Evolutionary conservation across 2,888 invertebrate genomes (phyloP).

Genomic region (Uloborus plumipes): DNA sequence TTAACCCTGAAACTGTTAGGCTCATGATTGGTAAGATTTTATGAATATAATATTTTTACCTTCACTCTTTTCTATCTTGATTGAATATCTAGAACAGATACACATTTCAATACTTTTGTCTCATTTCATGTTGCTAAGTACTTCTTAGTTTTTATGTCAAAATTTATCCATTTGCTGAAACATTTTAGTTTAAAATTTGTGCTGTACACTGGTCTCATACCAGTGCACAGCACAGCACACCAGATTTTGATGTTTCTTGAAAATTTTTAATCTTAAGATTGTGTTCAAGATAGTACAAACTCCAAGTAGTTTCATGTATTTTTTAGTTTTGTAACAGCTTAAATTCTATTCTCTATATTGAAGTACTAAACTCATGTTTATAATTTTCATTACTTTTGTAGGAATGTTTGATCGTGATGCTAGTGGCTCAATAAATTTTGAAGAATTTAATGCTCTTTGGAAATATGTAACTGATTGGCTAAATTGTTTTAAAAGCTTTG

Average conservation of each 20-base stretch:
- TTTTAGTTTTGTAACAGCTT: no score
- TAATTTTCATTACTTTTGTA: constrained; percentile 65
- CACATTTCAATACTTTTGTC: no score
- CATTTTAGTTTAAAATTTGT: neutral
- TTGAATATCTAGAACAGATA: neutral
- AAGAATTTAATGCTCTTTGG: constrained; percentile 96
- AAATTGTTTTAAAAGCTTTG: constrained; percentile 93
- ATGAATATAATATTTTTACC: neutral
- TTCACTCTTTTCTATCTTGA: neutral
- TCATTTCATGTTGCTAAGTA: neutral
- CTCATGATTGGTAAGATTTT: constrained; percentile 87
- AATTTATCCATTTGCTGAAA: neutral
- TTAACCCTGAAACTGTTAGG: constrained; percentile 96
- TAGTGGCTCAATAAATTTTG: constrained; percentile 90
- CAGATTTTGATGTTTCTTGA: no score
- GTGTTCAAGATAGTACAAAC: no score
- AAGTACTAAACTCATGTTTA: neutral
- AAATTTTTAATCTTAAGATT: no score
- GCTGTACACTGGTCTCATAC: no score
- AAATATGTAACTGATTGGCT: constrained; percentile 99
- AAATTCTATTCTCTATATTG: neutral
- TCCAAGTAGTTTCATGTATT: no score
- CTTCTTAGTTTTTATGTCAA: neutral
- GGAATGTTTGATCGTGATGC: constrained; percentile 92
- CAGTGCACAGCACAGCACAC: no score